Evolutionary conservation across 2,888 invertebrate species (phyloP), one percentile per base, ranked within the genome.

Genomic region (Calliopum simillimum): DNA sequence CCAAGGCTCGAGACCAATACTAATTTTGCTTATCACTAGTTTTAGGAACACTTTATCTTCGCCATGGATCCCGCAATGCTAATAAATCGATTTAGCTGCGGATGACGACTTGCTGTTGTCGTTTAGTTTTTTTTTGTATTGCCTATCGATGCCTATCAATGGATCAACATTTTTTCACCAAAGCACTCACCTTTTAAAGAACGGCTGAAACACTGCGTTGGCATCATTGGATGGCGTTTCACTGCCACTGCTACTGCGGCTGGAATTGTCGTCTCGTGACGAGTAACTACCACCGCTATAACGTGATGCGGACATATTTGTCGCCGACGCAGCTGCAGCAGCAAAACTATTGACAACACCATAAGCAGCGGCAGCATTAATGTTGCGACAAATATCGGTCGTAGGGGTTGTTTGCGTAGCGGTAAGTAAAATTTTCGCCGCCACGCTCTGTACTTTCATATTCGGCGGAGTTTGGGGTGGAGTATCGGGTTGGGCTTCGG

Each of bases 391-490:
- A 87, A 88, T 89, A 83, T 88, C 88, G 80, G 82, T 86, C 86
- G 84, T 87, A 87, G 85, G 84, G 87, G 88, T 88, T 84, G 88
- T 88, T 84, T 88, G 88, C 80, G 84, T 89, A 90, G 87, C 90
- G 89, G 86, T 84, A 84, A 92, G 90, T 79, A 92, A 89, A 78
- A 92, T 90, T 80, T 90, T 92, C 86, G 91, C 91, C 84, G 91
- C 91, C 79, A 92, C 92, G 86, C 92, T 93, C 82, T 94, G 93
- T 82, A 95, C 90, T 87, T 96, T 96, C 94, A 96, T 94, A 88
- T 94, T 96, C 85, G 96, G 96, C 77, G 96, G 96, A 77, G 96
- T 97, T 88, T 96, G 96, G 46, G 96, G 96, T 78, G 96, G 96
- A 75, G 96, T 96, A 88, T 96, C 96, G 79, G 86, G 90, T 85